Conservation (phyloP, 2,113 vertebrate genomes). For the Hippocampus mohnikei region DNA sequence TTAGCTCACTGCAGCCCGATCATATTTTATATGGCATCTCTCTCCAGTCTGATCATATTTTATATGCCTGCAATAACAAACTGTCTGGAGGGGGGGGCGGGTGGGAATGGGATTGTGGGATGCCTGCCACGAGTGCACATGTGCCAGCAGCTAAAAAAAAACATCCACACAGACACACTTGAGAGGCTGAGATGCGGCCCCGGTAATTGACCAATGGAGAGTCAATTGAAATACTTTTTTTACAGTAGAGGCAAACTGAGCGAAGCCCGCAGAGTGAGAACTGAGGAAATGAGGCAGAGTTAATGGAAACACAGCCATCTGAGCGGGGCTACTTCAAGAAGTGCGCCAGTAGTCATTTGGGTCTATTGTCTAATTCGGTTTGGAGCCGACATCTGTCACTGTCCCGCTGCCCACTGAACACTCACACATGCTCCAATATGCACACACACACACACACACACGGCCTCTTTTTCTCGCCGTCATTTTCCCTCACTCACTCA, state of each 20-base stretch:
- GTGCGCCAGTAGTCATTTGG: conserved; percentile 45
- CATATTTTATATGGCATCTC: conserved; percentile 53
- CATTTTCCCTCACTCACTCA: not conserved
- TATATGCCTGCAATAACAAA: conserved; percentile 64
- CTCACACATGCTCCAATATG: not conserved
- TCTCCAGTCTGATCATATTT: conserved; percentile 63
- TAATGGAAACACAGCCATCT: conserved; percentile 22
- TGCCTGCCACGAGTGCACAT: conserved; percentile 53
- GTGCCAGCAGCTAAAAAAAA: conserved; percentile 52
- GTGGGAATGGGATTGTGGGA: not conserved
- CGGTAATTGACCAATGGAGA: not conserved
- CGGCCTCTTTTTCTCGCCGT: no score
- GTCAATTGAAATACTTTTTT: conserved; percentile 41
- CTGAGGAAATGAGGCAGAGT: conserved; percentile 9
- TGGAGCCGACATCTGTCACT: conserved; percentile 54
- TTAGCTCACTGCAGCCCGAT: conserved; percentile 47
- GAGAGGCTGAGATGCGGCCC: conserved; percentile 18
- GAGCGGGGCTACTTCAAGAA: conserved; percentile 31
- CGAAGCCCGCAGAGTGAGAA: conserved; percentile 8
- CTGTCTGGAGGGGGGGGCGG: conserved; percentile 38
- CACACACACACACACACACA: no score
- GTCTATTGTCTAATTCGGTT: conserved; percentile 54
- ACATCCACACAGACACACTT: not conserved
- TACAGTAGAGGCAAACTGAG: conserved; percentile 47
- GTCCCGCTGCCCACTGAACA: conserved; percentile 34